phyloP scores from a whole-genome alignment of 2,888 invertebrate species.

The Pristionchus maxplancki region DNA sequence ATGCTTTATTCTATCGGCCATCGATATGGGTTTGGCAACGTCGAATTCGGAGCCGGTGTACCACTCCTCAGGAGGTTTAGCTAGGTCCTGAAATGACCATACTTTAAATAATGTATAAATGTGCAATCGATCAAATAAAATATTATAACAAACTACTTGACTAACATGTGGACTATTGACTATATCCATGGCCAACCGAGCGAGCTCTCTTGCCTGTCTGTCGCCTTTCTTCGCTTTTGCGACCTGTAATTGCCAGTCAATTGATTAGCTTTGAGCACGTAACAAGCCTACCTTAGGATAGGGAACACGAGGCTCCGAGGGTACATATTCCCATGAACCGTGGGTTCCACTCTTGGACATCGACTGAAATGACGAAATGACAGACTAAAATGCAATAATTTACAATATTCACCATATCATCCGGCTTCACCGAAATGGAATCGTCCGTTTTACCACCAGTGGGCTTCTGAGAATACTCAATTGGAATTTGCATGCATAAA shows the following conservation, averaged over 20 bases:
- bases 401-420: too few relatives aligned
- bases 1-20: not conserved
- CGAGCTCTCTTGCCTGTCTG: not conserved
- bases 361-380: not conserved
- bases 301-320: not conserved
- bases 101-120: too few relatives aligned
- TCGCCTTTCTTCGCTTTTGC: not conserved
- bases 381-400: not conserved
- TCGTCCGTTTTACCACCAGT: too few relatives aligned
- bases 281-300: not conserved
- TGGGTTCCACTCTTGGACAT: not conserved
- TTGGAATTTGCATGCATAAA: too few relatives aligned
- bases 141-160: too few relatives aligned
- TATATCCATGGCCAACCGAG: not conserved
- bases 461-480: too few relatives aligned
- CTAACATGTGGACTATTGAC: not conserved
- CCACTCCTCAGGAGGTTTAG: not conserved
- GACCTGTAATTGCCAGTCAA: not conserved
- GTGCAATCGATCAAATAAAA: not conserved
- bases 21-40: not conserved
- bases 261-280: not conserved
- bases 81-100: not conserved
- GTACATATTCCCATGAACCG: not conserved
- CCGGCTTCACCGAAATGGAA: too few relatives aligned
- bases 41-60: slow-evolving; percentile 7